Evolutionary conservation across 2,888 invertebrate genomes (phyloP).

Genomic region (Euproctis similis): DNA sequence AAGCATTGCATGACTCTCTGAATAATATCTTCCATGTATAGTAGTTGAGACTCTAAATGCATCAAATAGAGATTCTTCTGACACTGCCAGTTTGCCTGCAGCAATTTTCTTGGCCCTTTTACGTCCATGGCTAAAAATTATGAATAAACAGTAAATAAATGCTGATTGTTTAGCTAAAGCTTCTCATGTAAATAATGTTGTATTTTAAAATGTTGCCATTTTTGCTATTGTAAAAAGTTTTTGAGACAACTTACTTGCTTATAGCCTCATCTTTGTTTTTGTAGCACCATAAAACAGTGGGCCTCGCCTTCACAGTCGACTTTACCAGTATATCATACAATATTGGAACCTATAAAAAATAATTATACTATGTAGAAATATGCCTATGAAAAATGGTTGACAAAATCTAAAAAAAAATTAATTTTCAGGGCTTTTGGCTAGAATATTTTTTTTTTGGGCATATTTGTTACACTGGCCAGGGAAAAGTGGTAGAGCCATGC

Average conservation of each 20-base stretch:
- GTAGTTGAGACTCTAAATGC: conserved; percentile 96
- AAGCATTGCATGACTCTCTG: conserved; percentile 97
- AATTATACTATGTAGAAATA: neutral
- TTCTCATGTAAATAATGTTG: no score
- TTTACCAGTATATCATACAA: conserved; percentile 98
- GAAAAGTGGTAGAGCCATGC: no score
- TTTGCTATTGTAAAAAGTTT: no score
- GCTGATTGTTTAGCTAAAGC: no score
- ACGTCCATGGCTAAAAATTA: conserved; percentile 84
- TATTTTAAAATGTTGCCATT: no score
- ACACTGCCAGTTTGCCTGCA: conserved; percentile 89
- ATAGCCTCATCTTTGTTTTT: conserved; percentile 94
- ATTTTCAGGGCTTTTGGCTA: no score
- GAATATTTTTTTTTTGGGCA: no score
- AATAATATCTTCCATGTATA: conserved; percentile 97
- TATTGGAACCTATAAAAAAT: conserved; percentile 85
- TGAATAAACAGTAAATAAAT: no score
- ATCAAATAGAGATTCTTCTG: conserved; percentile 98
- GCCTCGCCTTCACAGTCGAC: conserved; percentile 92
- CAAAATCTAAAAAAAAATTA: no score
- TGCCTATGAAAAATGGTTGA: no score
- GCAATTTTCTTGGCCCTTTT: conserved; percentile 96
- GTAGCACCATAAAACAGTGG: conserved; percentile 98
- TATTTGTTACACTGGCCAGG: no score
- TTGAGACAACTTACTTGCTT: conserved; percentile 84